These are phyloP conservation scores for Oophaga sylvatica DNA, from an alignment of 2,797 vertebrate genomes.

Conservation along the genomic window DNA sequence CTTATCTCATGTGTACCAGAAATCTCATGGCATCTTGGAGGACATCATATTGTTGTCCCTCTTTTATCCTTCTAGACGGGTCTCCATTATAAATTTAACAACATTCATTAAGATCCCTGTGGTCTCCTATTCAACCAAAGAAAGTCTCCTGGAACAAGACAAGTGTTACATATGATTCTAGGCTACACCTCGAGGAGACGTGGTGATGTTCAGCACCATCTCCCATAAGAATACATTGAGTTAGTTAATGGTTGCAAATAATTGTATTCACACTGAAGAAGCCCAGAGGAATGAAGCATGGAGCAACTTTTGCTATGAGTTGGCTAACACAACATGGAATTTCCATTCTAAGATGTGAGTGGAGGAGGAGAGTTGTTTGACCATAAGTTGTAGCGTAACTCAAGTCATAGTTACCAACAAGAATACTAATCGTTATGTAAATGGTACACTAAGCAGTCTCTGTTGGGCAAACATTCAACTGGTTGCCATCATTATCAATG, in stretches of 20 bases:
- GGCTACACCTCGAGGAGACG: background rate
- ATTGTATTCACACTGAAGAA: background rate
- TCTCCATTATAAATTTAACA: background rate
- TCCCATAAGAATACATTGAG: background rate
- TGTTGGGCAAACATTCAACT: background rate
- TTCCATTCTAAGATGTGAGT: background rate
- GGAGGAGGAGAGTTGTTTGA: background rate
- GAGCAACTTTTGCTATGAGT: background rate
- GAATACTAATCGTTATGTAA: background rate
- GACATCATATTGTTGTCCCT: background rate
- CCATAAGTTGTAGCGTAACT: background rate
- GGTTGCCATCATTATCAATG: background rate
- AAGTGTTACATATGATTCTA: background rate
- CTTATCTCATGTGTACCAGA: background rate
- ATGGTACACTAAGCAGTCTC: background rate
- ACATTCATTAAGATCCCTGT: background rate
- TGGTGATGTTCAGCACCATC: background rate
- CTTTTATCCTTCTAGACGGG: background rate
- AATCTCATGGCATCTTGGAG: background rate
- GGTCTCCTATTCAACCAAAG: background rate
- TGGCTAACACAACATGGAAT: background rate
- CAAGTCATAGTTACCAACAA: background rate
- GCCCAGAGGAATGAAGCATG: background rate
- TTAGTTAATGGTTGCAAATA: background rate
- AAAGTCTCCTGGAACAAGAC: background rate